phyloP scores from a whole-genome alignment of 2,797 vertebrate genomes.

The Anableps anableps region DNA sequence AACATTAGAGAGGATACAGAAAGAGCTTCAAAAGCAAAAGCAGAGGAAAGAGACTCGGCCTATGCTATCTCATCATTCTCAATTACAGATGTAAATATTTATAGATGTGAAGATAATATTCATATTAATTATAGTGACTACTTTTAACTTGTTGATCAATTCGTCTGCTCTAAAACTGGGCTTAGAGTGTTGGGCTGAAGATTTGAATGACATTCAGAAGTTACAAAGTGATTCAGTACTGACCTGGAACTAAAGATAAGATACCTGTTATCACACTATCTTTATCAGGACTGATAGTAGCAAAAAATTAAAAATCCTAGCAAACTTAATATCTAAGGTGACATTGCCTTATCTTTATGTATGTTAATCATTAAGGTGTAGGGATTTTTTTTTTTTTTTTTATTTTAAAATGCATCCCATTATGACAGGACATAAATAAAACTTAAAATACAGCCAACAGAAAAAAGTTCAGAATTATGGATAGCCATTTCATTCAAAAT shows the following conservation, averaged over 20 bases:
- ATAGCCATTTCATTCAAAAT: too few species aligned
- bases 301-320: neutral
- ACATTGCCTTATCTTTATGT: neutral
- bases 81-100: neutral
- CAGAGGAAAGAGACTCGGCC: conserved; percentile 16
- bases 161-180: neutral
- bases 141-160: neutral
- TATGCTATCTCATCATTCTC: conserved; percentile 4
- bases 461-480: neutral
- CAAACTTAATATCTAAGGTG: neutral
- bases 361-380: neutral
- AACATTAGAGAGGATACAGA: conserved; percentile 35
- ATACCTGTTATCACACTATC: neutral
- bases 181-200: neutral
- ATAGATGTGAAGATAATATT: neutral
- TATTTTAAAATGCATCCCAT: neutral
- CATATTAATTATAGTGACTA: neutral
- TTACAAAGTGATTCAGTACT: neutral
- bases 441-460: neutral
- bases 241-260: neutral
- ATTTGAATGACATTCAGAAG: neutral
- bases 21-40: conserved; percentile 47
- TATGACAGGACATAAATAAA: neutral
- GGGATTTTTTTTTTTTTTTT: neutral
- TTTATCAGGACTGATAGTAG: neutral